Evolutionary conservation across 2,113 vertebrate species (phyloP).

Genomic region (Jacana jacana): DNA sequence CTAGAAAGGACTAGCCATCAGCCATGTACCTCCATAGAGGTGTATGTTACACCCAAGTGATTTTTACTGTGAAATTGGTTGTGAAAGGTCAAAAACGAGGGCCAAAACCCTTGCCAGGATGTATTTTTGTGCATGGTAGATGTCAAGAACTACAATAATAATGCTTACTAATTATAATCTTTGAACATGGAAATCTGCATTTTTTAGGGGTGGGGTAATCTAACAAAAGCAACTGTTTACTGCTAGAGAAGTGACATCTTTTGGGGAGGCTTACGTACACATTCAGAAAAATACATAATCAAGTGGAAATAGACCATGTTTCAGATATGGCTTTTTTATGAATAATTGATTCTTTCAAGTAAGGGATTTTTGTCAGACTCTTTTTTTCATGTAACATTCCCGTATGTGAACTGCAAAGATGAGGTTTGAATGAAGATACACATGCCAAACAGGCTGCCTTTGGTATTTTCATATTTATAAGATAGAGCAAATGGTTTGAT

Average conservation of each 20-base stretch:
- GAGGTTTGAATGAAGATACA: background rate
- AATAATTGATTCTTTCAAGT: background rate
- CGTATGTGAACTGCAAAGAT: background rate
- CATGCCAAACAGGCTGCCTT: background rate
- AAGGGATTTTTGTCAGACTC: background rate
- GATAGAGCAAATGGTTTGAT: background rate
- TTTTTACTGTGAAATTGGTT: background rate
- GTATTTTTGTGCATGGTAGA: background rate
- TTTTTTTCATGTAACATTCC: background rate
- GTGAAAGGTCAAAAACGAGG: background rate
- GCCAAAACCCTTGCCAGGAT: background rate
- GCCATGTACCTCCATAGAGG: background rate
- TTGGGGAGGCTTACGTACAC: background rate
- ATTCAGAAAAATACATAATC: background rate
- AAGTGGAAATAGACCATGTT: background rate
- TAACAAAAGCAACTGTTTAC: conserved; percentile 13
- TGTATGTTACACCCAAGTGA: background rate
- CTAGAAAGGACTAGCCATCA: background rate
- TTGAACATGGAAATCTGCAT: background rate
- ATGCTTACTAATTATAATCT: background rate
- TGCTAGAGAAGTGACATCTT: background rate
- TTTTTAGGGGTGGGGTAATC: conserved; percentile 33
- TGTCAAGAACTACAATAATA: background rate
- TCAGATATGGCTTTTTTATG: background rate
- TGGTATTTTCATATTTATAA: background rate